phyloP scores from a whole-genome alignment of 2,113 vertebrate species.

The Numenius arquata region DNA sequence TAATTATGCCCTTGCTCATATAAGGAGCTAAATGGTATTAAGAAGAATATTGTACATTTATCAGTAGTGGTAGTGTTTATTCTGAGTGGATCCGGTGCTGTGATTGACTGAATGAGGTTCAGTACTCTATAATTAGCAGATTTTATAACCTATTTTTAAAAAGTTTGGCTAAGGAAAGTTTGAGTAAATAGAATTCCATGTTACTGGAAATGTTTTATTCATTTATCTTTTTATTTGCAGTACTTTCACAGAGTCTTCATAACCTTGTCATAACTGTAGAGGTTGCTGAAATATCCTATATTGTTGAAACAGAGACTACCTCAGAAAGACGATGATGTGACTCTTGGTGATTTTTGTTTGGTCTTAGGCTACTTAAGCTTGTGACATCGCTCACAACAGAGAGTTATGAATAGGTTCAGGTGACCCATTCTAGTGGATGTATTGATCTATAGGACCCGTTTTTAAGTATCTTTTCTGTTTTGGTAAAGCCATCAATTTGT shows the following conservation, averaged over 20 bases:
- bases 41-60: conserved; percentile 15
- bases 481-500: conserved; percentile 33
- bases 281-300: conserved; percentile 37
- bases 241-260: conserved; percentile 43
- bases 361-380: conserved; percentile 45
- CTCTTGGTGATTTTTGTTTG: conserved; percentile 55
- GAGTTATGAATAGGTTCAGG: not conserved
- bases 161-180: conserved; percentile 46
- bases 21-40: conserved; percentile 36
- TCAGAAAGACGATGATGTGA: conserved; percentile 55
- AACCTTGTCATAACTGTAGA: conserved; percentile 65
- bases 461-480: conserved; percentile 26
- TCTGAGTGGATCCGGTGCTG: conserved; percentile 10
- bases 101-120: conserved; percentile 62
- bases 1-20: not conserved
- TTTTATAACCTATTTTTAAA: conserved; percentile 49
- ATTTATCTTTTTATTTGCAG: conserved; percentile 42
- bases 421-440: conserved; percentile 32
- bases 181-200: conserved; percentile 45
- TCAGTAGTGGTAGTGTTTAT: conserved; percentile 7
- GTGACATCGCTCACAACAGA: conserved; percentile 37
- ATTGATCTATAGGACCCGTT: conserved; percentile 30
- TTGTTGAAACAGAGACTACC: conserved; percentile 23
- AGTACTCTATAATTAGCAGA: conserved; percentile 47
- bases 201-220: conserved; percentile 59